These are phyloP conservation scores for Dendrolimus pini DNA, from an alignment of 2,888 invertebrate species.

Conservation along the genomic window DNA sequence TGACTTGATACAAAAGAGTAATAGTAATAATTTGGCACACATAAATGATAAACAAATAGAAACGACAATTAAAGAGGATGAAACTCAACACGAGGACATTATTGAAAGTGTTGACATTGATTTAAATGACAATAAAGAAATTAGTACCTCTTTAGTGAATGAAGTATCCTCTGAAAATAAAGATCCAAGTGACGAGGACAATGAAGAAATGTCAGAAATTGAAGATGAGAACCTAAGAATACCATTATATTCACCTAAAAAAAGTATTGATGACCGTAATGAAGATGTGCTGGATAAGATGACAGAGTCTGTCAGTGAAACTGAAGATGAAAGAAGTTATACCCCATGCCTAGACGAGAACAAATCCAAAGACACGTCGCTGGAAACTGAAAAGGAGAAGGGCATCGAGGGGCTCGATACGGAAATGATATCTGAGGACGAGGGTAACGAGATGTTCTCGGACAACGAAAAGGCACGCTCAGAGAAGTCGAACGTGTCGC, in stretches of 20 bases:
- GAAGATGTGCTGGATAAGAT: conserved; percentile 55
- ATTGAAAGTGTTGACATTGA: not conserved
- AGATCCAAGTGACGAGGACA: conserved; percentile 5
- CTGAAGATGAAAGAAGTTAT: conserved; percentile 81
- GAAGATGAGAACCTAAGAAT: not conserved
- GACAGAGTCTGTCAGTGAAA: conserved; percentile 80
- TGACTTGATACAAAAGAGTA: too few species aligned
- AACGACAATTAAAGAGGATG: not conserved
- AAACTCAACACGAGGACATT: not conserved
- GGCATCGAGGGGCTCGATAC: conserved; percentile 80
- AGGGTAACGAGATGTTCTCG: conserved; percentile 80
- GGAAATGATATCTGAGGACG: conserved; percentile 85
- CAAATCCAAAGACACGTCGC: conserved; percentile 59
- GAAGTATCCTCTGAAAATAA: not conserved
- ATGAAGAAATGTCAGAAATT: conserved; percentile 8
- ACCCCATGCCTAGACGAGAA: conserved; percentile 84
- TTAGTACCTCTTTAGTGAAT: not conserved
- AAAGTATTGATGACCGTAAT: conserved; percentile 8
- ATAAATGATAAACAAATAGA: not conserved
- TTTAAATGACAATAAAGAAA: not conserved
- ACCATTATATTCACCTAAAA: not conserved
- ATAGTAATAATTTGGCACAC: too few species aligned
- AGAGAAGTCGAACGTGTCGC: conserved; percentile 41
- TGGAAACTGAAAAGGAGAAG: conserved; percentile 50
- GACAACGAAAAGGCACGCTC: conserved; percentile 67